A percentile compares a stretch with the other conserved stretches of the same genome.
phyloP scores from a whole-genome alignment of 2,797 vertebrate genomes.

The Carcharodon carcharias region DNA sequence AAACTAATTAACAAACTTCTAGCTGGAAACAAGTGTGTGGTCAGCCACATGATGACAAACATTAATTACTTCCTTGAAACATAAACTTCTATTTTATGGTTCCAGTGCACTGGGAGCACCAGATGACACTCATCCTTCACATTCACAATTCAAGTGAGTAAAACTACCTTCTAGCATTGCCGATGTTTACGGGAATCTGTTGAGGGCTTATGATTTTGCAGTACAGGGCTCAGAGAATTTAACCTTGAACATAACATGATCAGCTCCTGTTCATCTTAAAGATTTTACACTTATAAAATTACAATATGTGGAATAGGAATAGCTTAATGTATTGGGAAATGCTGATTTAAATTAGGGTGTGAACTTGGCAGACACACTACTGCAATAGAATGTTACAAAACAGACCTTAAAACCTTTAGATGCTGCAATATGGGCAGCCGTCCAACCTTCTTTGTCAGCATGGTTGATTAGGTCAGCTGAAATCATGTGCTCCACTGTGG shows the following conservation, averaged over 20 bases:
- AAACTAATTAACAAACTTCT: not conserved
- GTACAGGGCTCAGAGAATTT: too few species aligned
- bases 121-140: not conserved
- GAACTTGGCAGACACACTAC: constrained; percentile 26
- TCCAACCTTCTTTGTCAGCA: constrained; percentile 82
- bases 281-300: not conserved
- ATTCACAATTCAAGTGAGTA: not conserved
- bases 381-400: constrained; percentile 34
- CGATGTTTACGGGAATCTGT: not conserved
- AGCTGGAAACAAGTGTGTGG: not conserved
- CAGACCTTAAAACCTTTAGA: constrained; percentile 87
- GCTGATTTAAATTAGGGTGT: not conserved
- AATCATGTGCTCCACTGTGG: constrained; percentile 51
- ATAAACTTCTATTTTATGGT: not conserved
- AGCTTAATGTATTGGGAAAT: not conserved
- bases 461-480: constrained; percentile 75
- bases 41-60: too few species aligned
- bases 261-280: not conserved
- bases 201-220: not conserved
- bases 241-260: not conserved
- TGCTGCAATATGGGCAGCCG: constrained; percentile 84
- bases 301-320: not conserved
- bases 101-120: not conserved
- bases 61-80: not conserved
- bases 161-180: not conserved